These are phyloP conservation scores for Grammomys dolichurus DNA, from an alignment of 2,113 vertebrate species.

Conservation along the genomic window DNA sequence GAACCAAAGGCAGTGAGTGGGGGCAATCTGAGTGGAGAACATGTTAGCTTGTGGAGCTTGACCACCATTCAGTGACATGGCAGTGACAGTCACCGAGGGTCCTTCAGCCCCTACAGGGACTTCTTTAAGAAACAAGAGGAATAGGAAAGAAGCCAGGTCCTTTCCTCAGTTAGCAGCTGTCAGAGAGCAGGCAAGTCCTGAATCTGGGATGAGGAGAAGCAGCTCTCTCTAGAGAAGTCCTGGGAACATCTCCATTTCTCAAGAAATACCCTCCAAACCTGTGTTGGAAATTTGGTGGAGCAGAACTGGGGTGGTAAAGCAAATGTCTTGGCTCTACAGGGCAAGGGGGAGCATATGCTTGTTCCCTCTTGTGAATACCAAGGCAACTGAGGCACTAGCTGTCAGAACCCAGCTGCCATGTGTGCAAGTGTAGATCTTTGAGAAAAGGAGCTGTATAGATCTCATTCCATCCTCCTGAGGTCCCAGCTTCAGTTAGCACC, in stretches of 20 bases:
- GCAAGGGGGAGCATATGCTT: background rate
- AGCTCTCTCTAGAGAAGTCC: background rate
- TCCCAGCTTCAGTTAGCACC: background rate
- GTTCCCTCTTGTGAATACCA: background rate
- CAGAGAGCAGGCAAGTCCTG: background rate
- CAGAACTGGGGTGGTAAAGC: background rate
- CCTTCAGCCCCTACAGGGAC: background rate
- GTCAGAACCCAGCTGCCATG: background rate
- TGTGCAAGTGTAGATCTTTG: too few relatives aligned
- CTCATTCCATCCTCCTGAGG: too few relatives aligned
- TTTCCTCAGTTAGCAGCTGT: background rate
- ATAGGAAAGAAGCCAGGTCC: too few relatives aligned
- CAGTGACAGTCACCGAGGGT: background rate
- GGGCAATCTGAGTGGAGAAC: background rate
- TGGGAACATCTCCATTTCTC: background rate
- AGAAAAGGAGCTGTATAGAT: background rate
- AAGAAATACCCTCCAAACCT: background rate
- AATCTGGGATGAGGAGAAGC: background rate
- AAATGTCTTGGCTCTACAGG: background rate
- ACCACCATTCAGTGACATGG: background rate
- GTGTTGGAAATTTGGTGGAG: background rate
- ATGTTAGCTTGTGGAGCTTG: background rate
- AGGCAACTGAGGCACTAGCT: background rate
- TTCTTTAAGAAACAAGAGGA: background rate
- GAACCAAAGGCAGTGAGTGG: background rate